Base-by-base conservation (phyloP, 2,888 invertebrate genomes). In the Strigamia maritima region DNA sequence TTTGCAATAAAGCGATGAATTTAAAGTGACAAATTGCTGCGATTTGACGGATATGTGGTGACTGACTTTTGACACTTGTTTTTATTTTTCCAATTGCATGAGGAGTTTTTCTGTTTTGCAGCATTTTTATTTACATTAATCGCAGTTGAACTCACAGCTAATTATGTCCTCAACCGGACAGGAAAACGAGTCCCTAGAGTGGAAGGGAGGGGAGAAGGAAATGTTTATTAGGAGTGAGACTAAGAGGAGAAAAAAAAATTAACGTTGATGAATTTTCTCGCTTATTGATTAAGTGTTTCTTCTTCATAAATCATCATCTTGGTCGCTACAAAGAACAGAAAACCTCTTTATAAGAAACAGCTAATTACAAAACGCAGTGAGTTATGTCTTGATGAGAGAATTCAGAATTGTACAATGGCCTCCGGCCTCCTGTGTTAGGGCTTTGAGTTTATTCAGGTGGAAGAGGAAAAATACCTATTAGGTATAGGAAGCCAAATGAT, bases 121-220 rank as follows among this genome's bases (percentile, higher is more conserved):
- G 44, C 54, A 19, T 19, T 54, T 22, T 54, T 54, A 54, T 6
- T 28, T 70, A 28, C 70, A 70, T 28, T 28, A 70, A 70, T 70
- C 70, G 54, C 28, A 26, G 70, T 70, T 28, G 12, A 70, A 28
- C 70, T 70, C 70, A 1, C 24, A 70, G 28, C 28, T 70, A 70
- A 70, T 70, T 70, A 70, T 70, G 70, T 70, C 70, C 70, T 70
- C 70, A 70, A 70, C 70, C 70, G 70, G 70, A 70, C 70, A 70
- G 70, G 70, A 70, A 70, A 70, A 70, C 70, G 28, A 70, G 70
- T 70, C 70, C 70, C 70, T 28, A 70, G 26, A 26, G 70, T 70
- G 70, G 16, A 28, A 70, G 70, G 70, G 70, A 70, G 70, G 70
- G 70, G 70, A 70, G 70, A 28, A 70, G 28, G 70, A 70, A 70